A percentile compares a stretch with the other conserved stretches of the same genome.
Evolutionary conservation across 1,140 invertebrate genomes (phyloP).

Genomic region (Bombyx mandarina): DNA sequence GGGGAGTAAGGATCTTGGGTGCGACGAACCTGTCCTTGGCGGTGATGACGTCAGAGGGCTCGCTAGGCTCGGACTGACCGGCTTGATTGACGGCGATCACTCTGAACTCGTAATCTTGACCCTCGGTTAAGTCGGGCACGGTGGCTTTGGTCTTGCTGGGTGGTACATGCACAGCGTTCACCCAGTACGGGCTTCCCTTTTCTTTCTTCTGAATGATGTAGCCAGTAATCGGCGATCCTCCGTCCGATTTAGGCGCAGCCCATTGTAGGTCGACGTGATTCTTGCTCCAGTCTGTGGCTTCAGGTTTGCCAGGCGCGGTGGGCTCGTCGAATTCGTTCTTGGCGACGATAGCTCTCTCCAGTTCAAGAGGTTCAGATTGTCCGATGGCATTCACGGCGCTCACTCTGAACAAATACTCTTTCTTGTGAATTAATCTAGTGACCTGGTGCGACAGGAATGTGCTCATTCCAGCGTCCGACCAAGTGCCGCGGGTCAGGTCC

Average conservation of each 20-base stretch:
- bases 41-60: slow-evolving; percentile 90
- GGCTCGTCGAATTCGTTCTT: slow-evolving; percentile 97
- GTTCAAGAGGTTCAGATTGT: slow-evolving; percentile 91
- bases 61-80: slow-evolving; percentile 95
- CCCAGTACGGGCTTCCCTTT: slow-evolving; percentile 91
- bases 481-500: slow-evolving; percentile 94
- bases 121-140: slow-evolving; percentile 89
- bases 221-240: slow-evolving; percentile 92
- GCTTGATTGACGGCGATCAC: slow-evolving; percentile 96
- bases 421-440: slow-evolving; percentile 89
- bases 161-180: slow-evolving; percentile 89
- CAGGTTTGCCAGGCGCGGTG: slow-evolving; percentile 90
- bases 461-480: slow-evolving; percentile 94
- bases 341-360: slow-evolving; percentile 89
- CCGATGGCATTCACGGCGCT: slow-evolving; percentile 96
- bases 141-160: slow-evolving; percentile 82
- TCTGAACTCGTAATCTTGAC: slow-evolving; percentile 96
- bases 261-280: slow-evolving; percentile 94
- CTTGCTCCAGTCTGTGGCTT: slow-evolving; percentile 92
- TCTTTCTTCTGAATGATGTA: slow-evolving; percentile 97
- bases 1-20: slow-evolving; percentile 92
- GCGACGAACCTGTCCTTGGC: slow-evolving; percentile 89
- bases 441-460: slow-evolving; percentile 88
- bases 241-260: slow-evolving; percentile 88
- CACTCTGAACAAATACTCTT: slow-evolving; percentile 93